Evolutionary conservation across 2,113 vertebrate species (phyloP).

Genomic region (Emberiza fucata): DNA sequence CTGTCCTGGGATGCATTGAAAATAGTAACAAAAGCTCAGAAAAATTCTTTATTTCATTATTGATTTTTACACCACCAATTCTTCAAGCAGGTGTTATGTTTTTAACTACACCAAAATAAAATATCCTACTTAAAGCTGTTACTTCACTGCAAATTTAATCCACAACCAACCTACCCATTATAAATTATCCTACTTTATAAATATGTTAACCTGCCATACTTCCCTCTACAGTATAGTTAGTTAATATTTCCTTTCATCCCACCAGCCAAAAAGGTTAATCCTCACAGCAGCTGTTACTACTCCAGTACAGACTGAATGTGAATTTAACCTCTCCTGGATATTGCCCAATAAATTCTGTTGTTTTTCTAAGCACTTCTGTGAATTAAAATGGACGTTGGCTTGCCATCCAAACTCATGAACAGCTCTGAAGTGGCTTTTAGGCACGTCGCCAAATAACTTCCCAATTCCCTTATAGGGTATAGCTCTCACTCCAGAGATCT

Average conservation of each 20-base stretch:
- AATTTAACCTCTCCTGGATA: constrained; percentile 62
- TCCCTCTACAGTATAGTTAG: neutral
- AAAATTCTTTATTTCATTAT: neutral
- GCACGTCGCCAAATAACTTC: constrained; percentile 58
- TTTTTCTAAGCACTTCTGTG: constrained; percentile 58
- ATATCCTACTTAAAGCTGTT: neutral
- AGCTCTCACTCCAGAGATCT: constrained; percentile 52
- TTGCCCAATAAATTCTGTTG: constrained; percentile 48
- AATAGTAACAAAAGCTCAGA: neutral
- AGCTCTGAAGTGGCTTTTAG: constrained; percentile 68
- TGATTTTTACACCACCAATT: neutral
- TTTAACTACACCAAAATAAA: neutral
- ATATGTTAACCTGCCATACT: constrained; percentile 1
- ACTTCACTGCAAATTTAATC: neutral
- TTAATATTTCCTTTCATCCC: constrained; percentile 49
- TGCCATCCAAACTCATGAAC: constrained; percentile 56
- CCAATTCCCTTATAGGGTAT: constrained; percentile 68
- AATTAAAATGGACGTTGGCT: constrained; percentile 62
- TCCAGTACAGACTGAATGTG: constrained; percentile 51
- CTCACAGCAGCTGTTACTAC: constrained; percentile 68
- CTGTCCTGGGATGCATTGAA: neutral
- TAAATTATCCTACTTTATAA: neutral
- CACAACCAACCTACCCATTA: neutral
- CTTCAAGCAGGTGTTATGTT: neutral
- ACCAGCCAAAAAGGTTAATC: constrained; percentile 62